These are phyloP conservation scores for Pterostichus niger DNA, from an alignment of 2,888 invertebrate species.

Conservation along the genomic window DNA sequence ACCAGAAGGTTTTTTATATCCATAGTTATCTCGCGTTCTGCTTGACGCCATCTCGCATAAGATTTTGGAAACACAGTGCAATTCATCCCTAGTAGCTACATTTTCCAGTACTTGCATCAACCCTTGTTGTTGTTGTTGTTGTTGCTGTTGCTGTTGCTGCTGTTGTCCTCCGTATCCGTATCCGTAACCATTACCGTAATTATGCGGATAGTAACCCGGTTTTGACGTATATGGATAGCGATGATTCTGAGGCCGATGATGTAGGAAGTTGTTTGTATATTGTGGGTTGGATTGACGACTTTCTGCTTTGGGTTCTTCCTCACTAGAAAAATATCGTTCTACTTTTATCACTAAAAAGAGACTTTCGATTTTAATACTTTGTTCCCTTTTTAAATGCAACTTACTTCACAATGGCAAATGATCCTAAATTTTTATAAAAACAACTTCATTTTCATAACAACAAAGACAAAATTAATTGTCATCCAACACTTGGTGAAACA, in stretches of 20 bases:
- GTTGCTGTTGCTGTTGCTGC: conserved; percentile 63
- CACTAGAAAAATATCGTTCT: conserved; percentile 20
- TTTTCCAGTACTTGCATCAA: conserved; percentile 80
- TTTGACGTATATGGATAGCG: conserved; percentile 45
- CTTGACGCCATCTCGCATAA: conserved; percentile 86
- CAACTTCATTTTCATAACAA: too few species aligned
- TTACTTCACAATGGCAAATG: too few species aligned
- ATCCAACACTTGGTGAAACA: too few species aligned
- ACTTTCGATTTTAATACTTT: conserved; percentile 20
- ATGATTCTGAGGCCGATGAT: conserved; percentile 19
- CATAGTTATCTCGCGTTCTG: conserved; percentile 68
- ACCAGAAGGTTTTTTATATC: conserved; percentile 74
- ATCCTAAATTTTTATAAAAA: too few species aligned
- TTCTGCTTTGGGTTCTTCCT: conserved; percentile 39
- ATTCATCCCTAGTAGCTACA: conserved; percentile 86
- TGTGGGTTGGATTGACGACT: conserved; percentile 46
- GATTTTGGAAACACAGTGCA: conserved; percentile 88
- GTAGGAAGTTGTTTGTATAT: conserved; percentile 55
- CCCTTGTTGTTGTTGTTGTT: conserved; percentile 69
- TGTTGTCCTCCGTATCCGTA: conserved; percentile 60
- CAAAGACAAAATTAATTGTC: too few species aligned
- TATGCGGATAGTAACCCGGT: conserved; percentile 48
- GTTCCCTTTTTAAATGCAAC: too few species aligned
- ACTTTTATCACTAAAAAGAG: not conserved
- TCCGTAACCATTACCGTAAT: conserved; percentile 32